Percentiles rank a stretch among this genome's conserved stretches.
Evolutionary conservation across 2,113 vertebrate genomes (phyloP).

Genomic region (Malurus cyaneus): DNA sequence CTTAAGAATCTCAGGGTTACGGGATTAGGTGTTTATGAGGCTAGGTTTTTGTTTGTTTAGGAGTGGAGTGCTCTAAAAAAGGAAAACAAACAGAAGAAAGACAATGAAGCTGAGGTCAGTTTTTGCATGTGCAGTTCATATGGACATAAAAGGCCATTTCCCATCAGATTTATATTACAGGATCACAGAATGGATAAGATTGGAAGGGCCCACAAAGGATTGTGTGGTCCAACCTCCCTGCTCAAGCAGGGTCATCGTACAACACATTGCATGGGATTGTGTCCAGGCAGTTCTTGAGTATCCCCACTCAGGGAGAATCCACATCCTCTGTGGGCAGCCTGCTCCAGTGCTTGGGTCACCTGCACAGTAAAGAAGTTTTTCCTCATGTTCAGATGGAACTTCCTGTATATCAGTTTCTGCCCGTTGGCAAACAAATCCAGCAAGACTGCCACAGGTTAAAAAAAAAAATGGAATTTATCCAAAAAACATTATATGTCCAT

Average conservation of each 20-base stretch:
- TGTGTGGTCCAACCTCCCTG: neutral
- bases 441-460: neutral
- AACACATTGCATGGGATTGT: neutral
- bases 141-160: neutral
- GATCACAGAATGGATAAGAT: neutral
- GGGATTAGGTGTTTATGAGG: neutral
- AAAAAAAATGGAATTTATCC: neutral
- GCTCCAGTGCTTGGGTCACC: too few species aligned
- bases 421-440: neutral
- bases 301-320: neutral
- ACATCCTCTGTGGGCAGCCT: neutral
- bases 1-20: neutral
- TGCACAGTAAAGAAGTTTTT: neutral
- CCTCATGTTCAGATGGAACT: neutral
- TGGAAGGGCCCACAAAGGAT: neutral
- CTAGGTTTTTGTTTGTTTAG: neutral
- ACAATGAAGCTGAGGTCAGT: neutral
- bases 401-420: neutral
- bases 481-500: neutral
- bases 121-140: neutral
- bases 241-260: neutral
- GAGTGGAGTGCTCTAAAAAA: neutral
- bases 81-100: neutral
- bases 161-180: neutral
- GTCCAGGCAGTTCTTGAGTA: neutral